Conservation (phyloP, 2,888 invertebrate genomes). For the Trachelus troglodyta region DNA sequence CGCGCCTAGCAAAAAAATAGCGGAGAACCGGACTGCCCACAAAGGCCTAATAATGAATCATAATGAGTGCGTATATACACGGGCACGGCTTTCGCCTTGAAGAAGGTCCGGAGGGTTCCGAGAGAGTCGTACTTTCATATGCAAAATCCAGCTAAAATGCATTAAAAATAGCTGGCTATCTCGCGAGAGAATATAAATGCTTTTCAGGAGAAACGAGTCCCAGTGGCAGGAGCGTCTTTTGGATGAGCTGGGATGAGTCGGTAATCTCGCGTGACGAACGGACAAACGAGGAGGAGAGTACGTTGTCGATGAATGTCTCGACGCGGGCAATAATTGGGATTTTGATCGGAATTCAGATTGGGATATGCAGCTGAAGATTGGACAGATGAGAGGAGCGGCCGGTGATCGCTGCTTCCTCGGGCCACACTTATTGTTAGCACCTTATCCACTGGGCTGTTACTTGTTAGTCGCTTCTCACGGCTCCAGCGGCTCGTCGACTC, state of each 20-base stretch:
- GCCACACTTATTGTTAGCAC: slow-evolving; percentile 57
- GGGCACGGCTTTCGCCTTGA: neutral
- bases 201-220: too few relatives aligned
- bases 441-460: slow-evolving; percentile 50
- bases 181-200: too few relatives aligned
- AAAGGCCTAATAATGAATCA: slow-evolving; percentile 59
- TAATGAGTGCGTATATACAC: slow-evolving; percentile 44
- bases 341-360: too few relatives aligned
- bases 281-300: too few relatives aligned
- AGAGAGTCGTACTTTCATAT: slow-evolving; percentile 49
- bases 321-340: too few relatives aligned
- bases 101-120: slow-evolving; percentile 21
- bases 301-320: too few relatives aligned
- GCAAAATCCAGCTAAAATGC: slow-evolving; percentile 35
- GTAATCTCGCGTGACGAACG: too few relatives aligned
- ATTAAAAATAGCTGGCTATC: too few relatives aligned
- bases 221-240: too few relatives aligned
- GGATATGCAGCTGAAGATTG: too few relatives aligned
- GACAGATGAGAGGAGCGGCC: too few relatives aligned
- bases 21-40: slow-evolving; percentile 52
- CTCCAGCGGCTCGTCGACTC: slow-evolving; percentile 39
- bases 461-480: slow-evolving; percentile 60
- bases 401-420: slow-evolving; percentile 20
- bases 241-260: too few relatives aligned
- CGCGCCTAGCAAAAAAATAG: slow-evolving; percentile 49